Conservation (phyloP, 2,797 vertebrate species). For the Taenioides sp. region DNA sequence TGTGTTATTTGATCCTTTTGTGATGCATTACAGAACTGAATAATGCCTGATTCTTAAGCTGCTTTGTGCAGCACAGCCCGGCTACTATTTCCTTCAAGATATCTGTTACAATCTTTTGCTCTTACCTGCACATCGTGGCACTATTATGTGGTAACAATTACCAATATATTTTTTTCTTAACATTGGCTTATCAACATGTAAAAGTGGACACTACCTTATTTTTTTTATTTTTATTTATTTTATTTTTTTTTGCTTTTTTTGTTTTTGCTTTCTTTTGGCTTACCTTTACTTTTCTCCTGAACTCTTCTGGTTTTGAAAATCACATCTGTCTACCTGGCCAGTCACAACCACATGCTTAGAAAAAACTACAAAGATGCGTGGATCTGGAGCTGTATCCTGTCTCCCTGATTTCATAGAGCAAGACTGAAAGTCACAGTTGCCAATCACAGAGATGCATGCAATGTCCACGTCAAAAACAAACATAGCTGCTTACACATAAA, state of each 20-base stretch:
- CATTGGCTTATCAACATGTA: neutral
- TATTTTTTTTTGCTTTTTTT: neutral
- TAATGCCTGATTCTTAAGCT: conserved; percentile 37
- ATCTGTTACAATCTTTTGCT: conserved; percentile 18
- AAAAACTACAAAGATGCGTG: no score
- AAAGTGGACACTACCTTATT: neutral
- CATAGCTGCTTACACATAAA: no score
- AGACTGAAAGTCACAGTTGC: no score
- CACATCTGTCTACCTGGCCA: neutral
- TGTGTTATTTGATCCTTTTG: conserved; percentile 39
- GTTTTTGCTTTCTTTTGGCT: no score
- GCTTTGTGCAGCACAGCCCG: conserved; percentile 9
- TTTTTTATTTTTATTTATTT: no score
- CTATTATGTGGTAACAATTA: conserved; percentile 37
- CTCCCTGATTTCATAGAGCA: no score
- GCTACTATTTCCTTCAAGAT: conserved; percentile 43
- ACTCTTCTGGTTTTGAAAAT: neutral
- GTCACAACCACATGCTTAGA: no score
- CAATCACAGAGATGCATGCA: no score
- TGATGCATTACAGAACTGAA: conserved; percentile 35
- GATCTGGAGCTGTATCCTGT: no score
- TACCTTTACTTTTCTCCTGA: neutral
- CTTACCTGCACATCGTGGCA: conserved; percentile 14
- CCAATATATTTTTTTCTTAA: conserved; percentile 26
- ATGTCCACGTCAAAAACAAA: no score